phyloP scores from a whole-genome alignment of 1,140 invertebrate species.

The Ceratosolen fusciceps region DNA sequence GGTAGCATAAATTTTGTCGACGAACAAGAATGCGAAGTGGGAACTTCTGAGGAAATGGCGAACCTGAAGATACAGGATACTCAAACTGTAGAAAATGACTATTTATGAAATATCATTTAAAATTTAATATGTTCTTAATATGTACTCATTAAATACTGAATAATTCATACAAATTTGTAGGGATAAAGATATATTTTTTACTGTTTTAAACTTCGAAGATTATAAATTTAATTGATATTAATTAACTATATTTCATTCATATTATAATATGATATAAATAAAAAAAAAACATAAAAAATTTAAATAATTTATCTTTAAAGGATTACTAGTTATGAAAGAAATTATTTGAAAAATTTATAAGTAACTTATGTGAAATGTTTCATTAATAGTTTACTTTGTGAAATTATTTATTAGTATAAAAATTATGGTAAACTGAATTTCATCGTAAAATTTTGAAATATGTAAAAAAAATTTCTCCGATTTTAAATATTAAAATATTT shows the following conservation, averaged over 20 bases:
- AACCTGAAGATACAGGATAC: conserved; percentile 66
- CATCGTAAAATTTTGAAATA: background rate
- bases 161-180: background rate
- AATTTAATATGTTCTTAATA: background rate
- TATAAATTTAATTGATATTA: background rate
- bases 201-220: too few species aligned
- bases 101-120: conserved; percentile 56
- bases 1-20: conserved; percentile 81
- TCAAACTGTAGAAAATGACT: conserved; percentile 65
- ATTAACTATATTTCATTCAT: too few species aligned
- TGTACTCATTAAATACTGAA: background rate
- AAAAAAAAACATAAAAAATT: background rate
- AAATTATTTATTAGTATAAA: too few species aligned
- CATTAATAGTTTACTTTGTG: too few species aligned
- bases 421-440: too few species aligned
- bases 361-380: background rate
- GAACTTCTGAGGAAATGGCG: conserved; percentile 68
- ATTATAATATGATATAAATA: too few species aligned
- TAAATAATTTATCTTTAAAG: background rate
- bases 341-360: background rate
- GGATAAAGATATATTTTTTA: background rate
- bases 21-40: conserved; percentile 68
- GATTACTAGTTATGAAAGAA: background rate
- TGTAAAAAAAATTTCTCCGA: background rate
- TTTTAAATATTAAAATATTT: too few species aligned